Base-by-base conservation (phyloP, 2,888 invertebrate species). In the Limenitis camilla region DNA sequence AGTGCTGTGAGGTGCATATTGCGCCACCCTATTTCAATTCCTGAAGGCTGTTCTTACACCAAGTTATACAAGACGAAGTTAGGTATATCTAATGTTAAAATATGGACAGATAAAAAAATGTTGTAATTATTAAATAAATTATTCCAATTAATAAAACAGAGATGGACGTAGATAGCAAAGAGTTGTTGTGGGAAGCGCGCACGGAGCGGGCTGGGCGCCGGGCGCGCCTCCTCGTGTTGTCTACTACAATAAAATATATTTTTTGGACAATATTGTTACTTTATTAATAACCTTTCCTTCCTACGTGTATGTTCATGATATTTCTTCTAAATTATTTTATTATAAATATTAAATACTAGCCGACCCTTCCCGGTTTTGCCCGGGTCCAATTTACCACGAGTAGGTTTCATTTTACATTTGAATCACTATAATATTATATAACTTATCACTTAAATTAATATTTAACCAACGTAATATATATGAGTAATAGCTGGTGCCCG, bases 1-100 rank as follows among this genome's bases (percentile, higher is more conserved):
- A 77, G 95, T 95, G 89, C 94, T 95, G 92, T 95, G 94, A 94
- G 88, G 85, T 75, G 85, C 71, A 71, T 84, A 74, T 84, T 80
- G 74, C 84, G 80, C 82, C 85, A 84, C 78, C 76, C 72, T 83
- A 74, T 81, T 83, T 86, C 87, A 87, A 87, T 86, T 86, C 84
- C 84, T 86, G 81, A 86, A 87, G 87, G 87, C 87, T 86, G 87
- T 85, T 85, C 86, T 86, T 87, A 87, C 87, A 86, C 87, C 86
- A 86, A 86, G 87, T 87, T 86, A 87, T 87, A 87, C 85, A 87
- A 81, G 79, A 85, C 82, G 81, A 88, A 84, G 79, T 82, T 87
- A 88, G 84, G 83, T 86, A 84, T 86, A 85, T 76, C 76, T 85
- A 85, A 84, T 83, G 82, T 85, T 84, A 82, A 86, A 87, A 81